Base-by-base conservation (phyloP, 2,113 vertebrate species). In the Chlorodrepanis virens region DNA sequence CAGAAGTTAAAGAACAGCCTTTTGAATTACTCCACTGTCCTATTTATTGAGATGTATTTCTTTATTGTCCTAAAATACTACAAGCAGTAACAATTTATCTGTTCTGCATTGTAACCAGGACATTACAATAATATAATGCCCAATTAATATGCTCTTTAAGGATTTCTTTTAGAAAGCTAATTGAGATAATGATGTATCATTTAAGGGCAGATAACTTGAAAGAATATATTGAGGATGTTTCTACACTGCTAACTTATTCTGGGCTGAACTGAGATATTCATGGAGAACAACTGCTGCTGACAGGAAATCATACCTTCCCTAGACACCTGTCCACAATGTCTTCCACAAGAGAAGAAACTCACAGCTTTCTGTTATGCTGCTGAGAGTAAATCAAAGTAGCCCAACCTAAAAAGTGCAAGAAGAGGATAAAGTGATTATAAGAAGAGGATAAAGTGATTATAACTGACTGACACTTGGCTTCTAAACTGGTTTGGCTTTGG, bases 91-190 rank as follows among this genome's bases (percentile, higher is more conserved):
- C 81, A 80, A 91, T 94, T 87, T 79, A 80, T 91, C 54, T 90
- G 31, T 78, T 93, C 86, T 91, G 56, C 63, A 83, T 56, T 82
- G 29, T 56, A 77, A 90, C 81, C 1, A 59, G 52, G 85, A 56
- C 49, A 87, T 95, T 80, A 83, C 89, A 91, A 71, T 84, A 84
- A 91, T 86, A 71, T 71, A 56, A 82, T 77, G 29, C 87, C 63
- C 76, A 83, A 90, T 93, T 95, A 94, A 94, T 94, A 67, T 63
- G 50, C 63, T 72, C 59, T 80, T 72, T 89, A 84, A 94, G 70
- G 63, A 88, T 91, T 59, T 49, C 33, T 83, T 67, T 78, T 81
- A 84, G 79, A 82, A 93, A 90, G 84, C 84, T 68, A 95, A 83
- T 70, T 93, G 42, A 65, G 91, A 63, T 83, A 88, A 95, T 2